These are phyloP conservation scores for Muscidifurax raptorellus DNA, from an alignment of 1,140 invertebrate species.

Conservation along the genomic window DNA sequence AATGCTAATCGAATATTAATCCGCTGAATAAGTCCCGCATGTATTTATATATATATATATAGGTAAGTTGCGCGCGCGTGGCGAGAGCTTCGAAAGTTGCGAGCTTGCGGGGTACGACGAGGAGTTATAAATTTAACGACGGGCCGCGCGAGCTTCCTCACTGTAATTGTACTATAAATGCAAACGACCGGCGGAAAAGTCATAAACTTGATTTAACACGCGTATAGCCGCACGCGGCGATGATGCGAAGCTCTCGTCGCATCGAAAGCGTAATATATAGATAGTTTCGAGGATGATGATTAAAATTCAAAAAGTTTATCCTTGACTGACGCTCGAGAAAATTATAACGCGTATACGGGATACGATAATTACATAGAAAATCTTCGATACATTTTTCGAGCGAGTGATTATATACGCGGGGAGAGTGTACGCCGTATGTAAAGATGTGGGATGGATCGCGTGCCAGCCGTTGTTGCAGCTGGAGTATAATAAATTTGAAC, in stretches of 20 bases:
- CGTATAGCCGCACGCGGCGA: background rate
- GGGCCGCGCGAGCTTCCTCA: background rate
- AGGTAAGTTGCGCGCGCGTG: constrained; percentile 7
- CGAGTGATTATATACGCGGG: no score
- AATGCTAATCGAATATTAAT: constrained; percentile 20
- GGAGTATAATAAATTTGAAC: background rate
- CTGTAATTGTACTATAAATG: constrained; percentile 42
- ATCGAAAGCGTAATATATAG: no score
- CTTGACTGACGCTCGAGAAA: background rate
- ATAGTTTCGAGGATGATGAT: background rate
- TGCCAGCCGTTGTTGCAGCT: no score
- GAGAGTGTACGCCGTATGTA: background rate
- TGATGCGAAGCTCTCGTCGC: no score
- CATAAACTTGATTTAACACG: constrained; percentile 33
- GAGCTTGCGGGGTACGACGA: background rate
- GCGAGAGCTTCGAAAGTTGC: background rate
- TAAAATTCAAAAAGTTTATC: constrained; percentile 8
- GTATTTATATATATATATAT: background rate
- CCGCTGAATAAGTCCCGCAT: background rate
- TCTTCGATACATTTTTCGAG: no score
- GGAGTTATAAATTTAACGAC: constrained; percentile 23
- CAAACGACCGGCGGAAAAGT: constrained; percentile 26
- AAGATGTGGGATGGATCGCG: background rate
- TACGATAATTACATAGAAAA: no score
- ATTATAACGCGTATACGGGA: no score